Conservation (phyloP, 2,888 invertebrate species). For the Cheilosia variabilis region DNA sequence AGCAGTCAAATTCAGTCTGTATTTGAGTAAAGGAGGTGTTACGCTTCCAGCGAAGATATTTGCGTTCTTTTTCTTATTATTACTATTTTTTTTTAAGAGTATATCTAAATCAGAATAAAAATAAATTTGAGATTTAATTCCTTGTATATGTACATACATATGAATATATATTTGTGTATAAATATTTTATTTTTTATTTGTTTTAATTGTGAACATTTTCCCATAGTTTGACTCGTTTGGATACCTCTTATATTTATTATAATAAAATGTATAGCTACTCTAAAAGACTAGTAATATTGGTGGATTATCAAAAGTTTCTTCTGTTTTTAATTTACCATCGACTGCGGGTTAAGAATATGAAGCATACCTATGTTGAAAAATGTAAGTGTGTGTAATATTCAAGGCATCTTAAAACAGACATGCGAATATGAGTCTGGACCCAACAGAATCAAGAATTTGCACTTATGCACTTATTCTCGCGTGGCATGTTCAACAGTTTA, state of each 20-base stretch:
- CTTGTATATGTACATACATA: constrained; percentile 16
- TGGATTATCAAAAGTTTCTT: constrained; percentile 26
- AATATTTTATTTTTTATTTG: constrained; percentile 20
- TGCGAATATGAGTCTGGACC: too few species aligned
- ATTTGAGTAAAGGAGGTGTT: constrained; percentile 19
- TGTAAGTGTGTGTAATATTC: background rate
- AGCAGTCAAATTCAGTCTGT: constrained; percentile 60
- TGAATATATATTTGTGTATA: constrained; percentile 28
- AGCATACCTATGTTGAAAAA: background rate
- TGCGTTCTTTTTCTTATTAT: background rate
- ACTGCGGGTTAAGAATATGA: background rate
- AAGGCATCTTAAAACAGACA: too few species aligned
- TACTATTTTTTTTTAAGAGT: background rate
- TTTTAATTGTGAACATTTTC: constrained; percentile 31
- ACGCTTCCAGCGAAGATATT: constrained; percentile 29
- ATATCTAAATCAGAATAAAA: constrained; percentile 28
- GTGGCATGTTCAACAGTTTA: too few species aligned
- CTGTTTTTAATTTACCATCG: background rate
- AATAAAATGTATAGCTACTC: constrained; percentile 23
- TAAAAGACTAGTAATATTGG: constrained; percentile 52
- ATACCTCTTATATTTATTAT: background rate
- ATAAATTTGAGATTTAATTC: constrained; percentile 23
- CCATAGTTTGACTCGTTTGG: constrained; percentile 10
- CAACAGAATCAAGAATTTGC: too few species aligned
- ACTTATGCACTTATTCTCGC: too few species aligned